These are phyloP conservation scores for Arrhamphus sclerolepis DNA, from an alignment of 2,797 vertebrate species.

Conservation along the genomic window DNA sequence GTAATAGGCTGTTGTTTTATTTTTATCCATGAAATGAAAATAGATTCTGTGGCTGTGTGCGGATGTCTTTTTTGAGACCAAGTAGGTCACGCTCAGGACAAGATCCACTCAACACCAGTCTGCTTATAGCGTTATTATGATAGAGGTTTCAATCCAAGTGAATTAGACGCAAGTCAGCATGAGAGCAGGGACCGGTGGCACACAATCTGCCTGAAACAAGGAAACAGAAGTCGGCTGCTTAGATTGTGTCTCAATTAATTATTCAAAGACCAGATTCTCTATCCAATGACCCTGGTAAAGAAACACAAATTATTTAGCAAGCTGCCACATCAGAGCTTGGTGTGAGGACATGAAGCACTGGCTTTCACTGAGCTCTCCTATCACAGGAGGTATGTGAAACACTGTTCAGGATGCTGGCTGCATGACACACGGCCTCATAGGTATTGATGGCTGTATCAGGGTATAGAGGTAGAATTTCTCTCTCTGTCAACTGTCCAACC, in stretches of 20 bases:
- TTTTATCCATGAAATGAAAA: constrained; percentile 76
- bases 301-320: constrained; percentile 86
- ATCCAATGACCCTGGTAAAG: constrained; percentile 85
- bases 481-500: constrained; percentile 43
- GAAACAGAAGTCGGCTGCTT: constrained; percentile 82
- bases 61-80: constrained; percentile 68
- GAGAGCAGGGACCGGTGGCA: constrained; percentile 56
- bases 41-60: constrained; percentile 68
- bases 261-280: constrained; percentile 82
- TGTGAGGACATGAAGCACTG: constrained; percentile 72
- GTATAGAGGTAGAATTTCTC: constrained; percentile 66
- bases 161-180: constrained; percentile 64
- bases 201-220: constrained; percentile 75
- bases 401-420: constrained; percentile 51
- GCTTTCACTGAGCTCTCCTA: constrained; percentile 66
- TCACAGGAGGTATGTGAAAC: constrained; percentile 68
- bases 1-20: constrained; percentile 79
- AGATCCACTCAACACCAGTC: constrained; percentile 55
- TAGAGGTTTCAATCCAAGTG: constrained; percentile 71
- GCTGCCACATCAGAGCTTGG: constrained; percentile 80
- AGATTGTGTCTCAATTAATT: constrained; percentile 85
- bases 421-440: constrained; percentile 72
- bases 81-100: constrained; percentile 71
- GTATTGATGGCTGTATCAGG: constrained; percentile 77
- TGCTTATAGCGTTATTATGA: constrained; percentile 53